phyloP scores from a whole-genome alignment of 2,797 vertebrate genomes.

The Rhyacichthys aspro region DNA sequence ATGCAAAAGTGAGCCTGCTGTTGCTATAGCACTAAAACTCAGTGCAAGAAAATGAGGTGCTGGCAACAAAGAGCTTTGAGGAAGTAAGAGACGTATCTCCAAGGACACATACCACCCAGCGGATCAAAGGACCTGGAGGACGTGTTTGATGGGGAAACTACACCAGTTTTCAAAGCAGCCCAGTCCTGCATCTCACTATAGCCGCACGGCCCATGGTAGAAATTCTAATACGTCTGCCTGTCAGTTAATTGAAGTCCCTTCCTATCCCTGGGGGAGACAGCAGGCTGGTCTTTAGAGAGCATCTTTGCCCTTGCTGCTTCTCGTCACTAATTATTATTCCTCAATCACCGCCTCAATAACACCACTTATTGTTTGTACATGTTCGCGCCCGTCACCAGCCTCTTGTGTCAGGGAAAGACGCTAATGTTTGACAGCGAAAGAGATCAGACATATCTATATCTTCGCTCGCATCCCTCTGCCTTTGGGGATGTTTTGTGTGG shows the following conservation, averaged over 20 bases:
- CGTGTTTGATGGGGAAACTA: conserved; percentile 77
- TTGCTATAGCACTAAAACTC: conserved; percentile 54
- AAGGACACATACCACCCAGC: conserved; percentile 81
- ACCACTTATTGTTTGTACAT: conserved; percentile 52
- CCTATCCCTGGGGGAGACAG: conserved; percentile 56
- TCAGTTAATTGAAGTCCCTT: conserved; percentile 77
- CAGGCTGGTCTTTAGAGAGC: conserved; percentile 63
- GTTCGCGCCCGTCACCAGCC: conserved; percentile 49
- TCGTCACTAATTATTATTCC: conserved; percentile 70
- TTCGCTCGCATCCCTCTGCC: conserved; percentile 27
- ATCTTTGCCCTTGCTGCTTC: conserved; percentile 57
- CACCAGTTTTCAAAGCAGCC: conserved; percentile 74
- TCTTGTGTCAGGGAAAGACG: conserved; percentile 55
- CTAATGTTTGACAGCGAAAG: conserved; percentile 61
- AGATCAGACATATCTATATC: conserved; percentile 58
- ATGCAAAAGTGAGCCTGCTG: conserved; percentile 49
- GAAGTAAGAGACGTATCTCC: conserved; percentile 75
- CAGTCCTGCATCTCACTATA: conserved; percentile 61
- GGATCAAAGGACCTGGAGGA: conserved; percentile 78
- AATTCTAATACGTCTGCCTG: conserved; percentile 71
- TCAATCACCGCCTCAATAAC: conserved; percentile 59
- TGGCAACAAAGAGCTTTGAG: conserved; percentile 74
- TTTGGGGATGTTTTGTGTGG: conserved; percentile 49
- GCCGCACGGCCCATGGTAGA: conserved; percentile 65
- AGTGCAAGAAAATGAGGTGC: conserved; percentile 68